Evolutionary conservation across 2,113 vertebrate species (phyloP).

Genomic region (Fulmarus glacialis): DNA sequence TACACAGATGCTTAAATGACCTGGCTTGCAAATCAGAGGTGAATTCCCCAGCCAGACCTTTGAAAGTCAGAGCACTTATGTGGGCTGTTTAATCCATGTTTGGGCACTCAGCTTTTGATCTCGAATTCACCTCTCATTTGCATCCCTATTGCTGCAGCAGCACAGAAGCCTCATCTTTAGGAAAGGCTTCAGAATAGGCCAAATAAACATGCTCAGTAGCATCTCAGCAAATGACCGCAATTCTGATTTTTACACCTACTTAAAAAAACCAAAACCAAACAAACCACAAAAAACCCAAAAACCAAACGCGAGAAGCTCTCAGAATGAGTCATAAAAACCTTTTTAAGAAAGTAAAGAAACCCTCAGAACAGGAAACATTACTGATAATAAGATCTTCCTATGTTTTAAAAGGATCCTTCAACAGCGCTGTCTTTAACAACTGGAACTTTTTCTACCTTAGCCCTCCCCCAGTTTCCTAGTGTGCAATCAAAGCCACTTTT

Average conservation of each 20-base stretch:
- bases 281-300: neutral
- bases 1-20: neutral
- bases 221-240: neutral
- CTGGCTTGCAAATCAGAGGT: neutral
- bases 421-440: neutral
- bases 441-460: neutral
- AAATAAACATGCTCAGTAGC: neutral
- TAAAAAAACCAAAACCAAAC: neutral
- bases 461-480: neutral
- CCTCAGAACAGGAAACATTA: neutral
- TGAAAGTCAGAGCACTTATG: neutral
- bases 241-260: neutral
- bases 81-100: neutral
- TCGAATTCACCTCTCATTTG: neutral
- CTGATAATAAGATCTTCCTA: neutral
- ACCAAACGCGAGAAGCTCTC: neutral
- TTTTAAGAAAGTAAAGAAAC: neutral
- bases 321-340: neutral
- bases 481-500: neutral
- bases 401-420: neutral
- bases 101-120: neutral
- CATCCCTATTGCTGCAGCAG: neutral
- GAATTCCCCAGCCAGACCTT: neutral
- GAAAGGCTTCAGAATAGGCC: neutral
- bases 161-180: neutral